Evolutionary conservation across 1,140 invertebrate species (phyloP), one percentile per base, ranked within the genome.

Genomic region (Drosophila kurseongensis): DNA sequence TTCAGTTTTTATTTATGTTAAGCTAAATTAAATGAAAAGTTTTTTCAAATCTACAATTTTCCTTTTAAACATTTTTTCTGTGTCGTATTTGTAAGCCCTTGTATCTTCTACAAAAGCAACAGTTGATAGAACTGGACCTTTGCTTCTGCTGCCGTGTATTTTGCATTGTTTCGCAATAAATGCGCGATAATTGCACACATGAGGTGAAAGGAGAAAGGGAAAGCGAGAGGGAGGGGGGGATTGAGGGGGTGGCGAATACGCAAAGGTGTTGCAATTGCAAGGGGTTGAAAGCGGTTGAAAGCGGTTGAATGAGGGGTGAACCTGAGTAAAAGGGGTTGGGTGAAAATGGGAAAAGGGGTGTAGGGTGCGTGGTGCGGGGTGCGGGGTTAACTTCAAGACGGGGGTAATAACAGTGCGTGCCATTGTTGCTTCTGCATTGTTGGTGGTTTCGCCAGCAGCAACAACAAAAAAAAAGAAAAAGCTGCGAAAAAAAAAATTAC

Each of bases 121-220:
- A 80, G 81, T 80, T 79, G 57, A 51, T 62, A 47, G 41, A 69
- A 75, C 60, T 75, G 63, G 63, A 71, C 63, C 38, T 51, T 58
- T 54, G 67, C 38, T 62, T 50, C 27, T 68, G 38, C 48, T 52
- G 66, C 65, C 76, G 73, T 86, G 75, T 77, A 79, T 86, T 68
- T 88, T 82, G 83, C 83, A 86, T 86, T 88, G 84, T 88, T 86
- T 86, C 78, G 83, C 83, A 83, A 86, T 86, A 86, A 88, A 86
- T 61, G 82, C 79, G 75, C 78, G 83, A 86, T 86, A 86, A 86
- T 88, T 89, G 79, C 84, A 89, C 29, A 74, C 52, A 55, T 44
- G 40, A 27, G 60, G 35, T 29, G 40, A 66, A 51, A 63, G 65
- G 32, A 16, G 16, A 16, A 4, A n/a, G n/a, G 32, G 47, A 36